phyloP scores from a whole-genome alignment of 2,888 invertebrate genomes.

The Drosophila mulleri region DNA sequence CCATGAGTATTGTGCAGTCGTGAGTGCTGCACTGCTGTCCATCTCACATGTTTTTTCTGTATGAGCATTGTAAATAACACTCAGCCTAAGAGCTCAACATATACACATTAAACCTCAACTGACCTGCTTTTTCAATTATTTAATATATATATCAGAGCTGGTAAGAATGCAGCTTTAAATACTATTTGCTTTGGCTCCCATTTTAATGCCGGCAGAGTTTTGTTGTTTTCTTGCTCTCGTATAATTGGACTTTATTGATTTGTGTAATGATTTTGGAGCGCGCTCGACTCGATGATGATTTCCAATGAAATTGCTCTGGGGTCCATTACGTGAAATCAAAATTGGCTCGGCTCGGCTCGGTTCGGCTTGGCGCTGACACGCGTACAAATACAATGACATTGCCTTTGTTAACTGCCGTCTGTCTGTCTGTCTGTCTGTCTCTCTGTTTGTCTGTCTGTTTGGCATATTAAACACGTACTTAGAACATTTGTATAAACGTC shows the following conservation, averaged over 20 bases:
- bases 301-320: slow-evolving; percentile 43
- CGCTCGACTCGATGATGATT: slow-evolving; percentile 32
- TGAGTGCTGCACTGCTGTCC: no score
- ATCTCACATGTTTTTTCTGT: neutral
- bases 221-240: neutral
- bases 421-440: neutral
- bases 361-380: slow-evolving; percentile 52
- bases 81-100: neutral
- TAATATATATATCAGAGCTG: neutral
- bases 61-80: slow-evolving; percentile 41
- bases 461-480: slow-evolving; percentile 75
- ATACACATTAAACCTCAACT: neutral
- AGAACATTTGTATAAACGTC: slow-evolving; percentile 64
- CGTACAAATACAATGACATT: slow-evolving; percentile 55
- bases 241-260: slow-evolving; percentile 41
- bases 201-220: neutral
- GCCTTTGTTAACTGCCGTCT: slow-evolving; percentile 37
- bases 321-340: slow-evolving; percentile 52
- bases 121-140: slow-evolving; percentile 3
- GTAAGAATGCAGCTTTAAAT: neutral
- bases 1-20: neutral
- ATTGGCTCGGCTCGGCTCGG: slow-evolving; percentile 23
- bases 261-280: slow-evolving; percentile 19
- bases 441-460: slow-evolving; percentile 33
- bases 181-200: neutral